Percentiles rank a stretch among this genome's conserved stretches.
Evolutionary conservation across 2,113 vertebrate species (phyloP).

Genomic region (Indicator maculatus): DNA sequence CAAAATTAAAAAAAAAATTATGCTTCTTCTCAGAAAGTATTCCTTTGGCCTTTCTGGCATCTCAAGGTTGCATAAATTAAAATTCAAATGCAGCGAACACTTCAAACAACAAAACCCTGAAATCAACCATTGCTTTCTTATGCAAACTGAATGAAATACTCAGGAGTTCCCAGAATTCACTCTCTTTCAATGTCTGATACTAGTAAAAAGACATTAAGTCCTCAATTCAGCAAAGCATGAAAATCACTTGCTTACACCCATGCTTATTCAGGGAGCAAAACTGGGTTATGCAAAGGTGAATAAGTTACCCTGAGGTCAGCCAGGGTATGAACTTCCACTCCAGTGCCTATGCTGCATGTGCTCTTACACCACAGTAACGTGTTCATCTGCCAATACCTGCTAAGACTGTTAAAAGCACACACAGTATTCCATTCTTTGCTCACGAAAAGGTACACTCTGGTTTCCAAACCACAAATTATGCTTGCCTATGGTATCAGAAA

Average conservation of each 20-base stretch:
- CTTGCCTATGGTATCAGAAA: background rate
- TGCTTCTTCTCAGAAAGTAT: background rate
- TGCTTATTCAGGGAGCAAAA: background rate
- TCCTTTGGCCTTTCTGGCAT: background rate
- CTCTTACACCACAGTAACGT: background rate
- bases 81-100: conserved; percentile 1
- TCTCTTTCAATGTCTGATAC: background rate
- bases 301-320: conserved; percentile 38
- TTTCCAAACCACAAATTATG: background rate
- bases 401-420: background rate
- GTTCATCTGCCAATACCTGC: background rate
- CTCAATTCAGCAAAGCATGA: conserved; percentile 44
- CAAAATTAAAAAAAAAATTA: background rate
- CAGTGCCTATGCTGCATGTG: background rate
- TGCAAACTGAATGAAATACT: background rate
- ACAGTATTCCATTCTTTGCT: background rate
- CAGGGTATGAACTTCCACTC: conserved; percentile 47
- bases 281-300: conserved; percentile 55
- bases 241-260: conserved; percentile 40
- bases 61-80: background rate
- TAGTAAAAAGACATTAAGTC: conserved; percentile 34
- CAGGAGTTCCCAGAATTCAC: background rate
- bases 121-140: background rate
- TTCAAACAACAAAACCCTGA: background rate
- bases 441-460: background rate